Evolutionary conservation across 2,888 invertebrate species (phyloP).

Genomic region (Mellilla xanthometata): DNA sequence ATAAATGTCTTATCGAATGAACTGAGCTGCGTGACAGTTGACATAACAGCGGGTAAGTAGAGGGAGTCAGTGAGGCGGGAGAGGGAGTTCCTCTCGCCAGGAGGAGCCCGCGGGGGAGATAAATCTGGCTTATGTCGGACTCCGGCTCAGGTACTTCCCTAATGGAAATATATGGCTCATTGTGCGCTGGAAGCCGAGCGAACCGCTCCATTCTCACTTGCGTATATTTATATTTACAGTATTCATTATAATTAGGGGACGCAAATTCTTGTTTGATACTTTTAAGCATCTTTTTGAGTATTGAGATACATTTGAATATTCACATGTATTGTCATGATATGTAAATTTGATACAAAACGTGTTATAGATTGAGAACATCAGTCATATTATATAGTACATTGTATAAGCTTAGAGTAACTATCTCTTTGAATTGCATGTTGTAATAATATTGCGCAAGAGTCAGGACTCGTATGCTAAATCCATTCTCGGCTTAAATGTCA

Average conservation of each 20-base stretch:
- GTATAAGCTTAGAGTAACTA: no score
- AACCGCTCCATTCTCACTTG: no score
- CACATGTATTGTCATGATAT: no score
- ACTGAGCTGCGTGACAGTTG: background rate
- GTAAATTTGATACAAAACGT: no score
- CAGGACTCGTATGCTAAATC: background rate
- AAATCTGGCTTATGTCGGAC: slow-evolving; percentile 71
- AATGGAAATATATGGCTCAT: slow-evolving; percentile 66
- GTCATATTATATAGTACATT: no score
- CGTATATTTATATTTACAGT: no score
- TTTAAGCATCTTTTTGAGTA: no score
- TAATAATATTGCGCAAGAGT: background rate
- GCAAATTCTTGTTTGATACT: no score
- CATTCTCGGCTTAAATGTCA: background rate
- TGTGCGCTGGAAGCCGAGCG: slow-evolving; percentile 30
- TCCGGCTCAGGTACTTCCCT: slow-evolving; percentile 53
- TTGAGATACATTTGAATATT: no score
- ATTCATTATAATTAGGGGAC: no score
- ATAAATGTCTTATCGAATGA: background rate
- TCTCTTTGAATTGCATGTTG: no score
- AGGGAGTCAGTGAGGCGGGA: background rate
- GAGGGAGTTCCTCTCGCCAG: background rate
- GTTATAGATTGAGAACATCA: no score
- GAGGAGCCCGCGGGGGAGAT: slow-evolving; percentile 46
- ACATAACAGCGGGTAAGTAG: background rate